Base-by-base conservation (phyloP, 2,888 invertebrate species). In the Ephialtes manifestator region DNA sequence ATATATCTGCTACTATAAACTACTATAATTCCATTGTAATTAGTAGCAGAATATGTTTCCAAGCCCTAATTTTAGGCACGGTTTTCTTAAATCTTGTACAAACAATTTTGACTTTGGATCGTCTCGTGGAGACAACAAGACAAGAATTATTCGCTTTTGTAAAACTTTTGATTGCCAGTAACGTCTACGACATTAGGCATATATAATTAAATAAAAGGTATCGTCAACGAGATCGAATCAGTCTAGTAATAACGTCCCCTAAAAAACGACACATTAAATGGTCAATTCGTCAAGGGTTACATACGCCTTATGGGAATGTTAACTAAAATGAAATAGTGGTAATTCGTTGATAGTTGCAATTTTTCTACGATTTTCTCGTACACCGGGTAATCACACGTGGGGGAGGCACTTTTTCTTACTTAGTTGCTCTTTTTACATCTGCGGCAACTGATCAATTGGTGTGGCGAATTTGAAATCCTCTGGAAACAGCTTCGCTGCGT, bases 401-500 rank as follows among this genome's bases (percentile, higher is more conserved):
- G 55, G 24, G 10, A 55, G 11, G 24, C 10, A 55, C 55, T 18
- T 4, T 53, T 53, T 20, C 4, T 8, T 55, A 35, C 20, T 35
- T 1, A 13, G 31, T 35, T 35, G 35, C 0, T 31, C 18, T 39
- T 63, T 3, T 35, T 63, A 97, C 97, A 97, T 97, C 92, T 97
- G 97, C 2, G 99, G 99, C 87, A 99, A 95, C 93, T 97, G 97
- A 88, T 99, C 99, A 88, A 99, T 98, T 0, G 99, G 98, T 8
- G 98, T 99, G 13, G 97, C 96, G 93, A 99, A 99, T 94, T 97
- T 98, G 95, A 99, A 99, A 94, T 99, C 99, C 89, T 97, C 97
- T 0, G 99, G 99, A 95, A 99, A 99, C 0, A 99, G 95, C 91
- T 97, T 97, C 1, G 96, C 96, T 0, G 99, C 99, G 92, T 97